A percentile compares a stretch with the other conserved stretches of the same genome.
phyloP scores from a whole-genome alignment of 2,113 vertebrate species.

The Alligator sinensis region DNA sequence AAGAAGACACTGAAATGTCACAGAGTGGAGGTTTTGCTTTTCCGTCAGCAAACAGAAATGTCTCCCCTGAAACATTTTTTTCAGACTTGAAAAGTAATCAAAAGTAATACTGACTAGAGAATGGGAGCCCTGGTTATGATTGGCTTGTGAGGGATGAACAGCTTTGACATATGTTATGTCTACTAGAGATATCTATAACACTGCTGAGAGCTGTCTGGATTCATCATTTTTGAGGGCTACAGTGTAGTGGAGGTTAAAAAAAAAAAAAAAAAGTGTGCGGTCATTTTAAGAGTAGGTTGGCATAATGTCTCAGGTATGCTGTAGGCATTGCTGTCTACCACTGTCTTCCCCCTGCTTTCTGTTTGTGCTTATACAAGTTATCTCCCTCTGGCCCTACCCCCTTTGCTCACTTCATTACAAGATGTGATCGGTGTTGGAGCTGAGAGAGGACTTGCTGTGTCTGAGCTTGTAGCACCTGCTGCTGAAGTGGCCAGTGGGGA shows the following conservation, averaged over 20 bases:
- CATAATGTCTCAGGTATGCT: background rate
- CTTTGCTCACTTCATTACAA: background rate
- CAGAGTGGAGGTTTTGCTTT: background rate
- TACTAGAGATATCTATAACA: too few relatives aligned
- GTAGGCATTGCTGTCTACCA: background rate
- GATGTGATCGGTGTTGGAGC: background rate
- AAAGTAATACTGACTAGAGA: background rate
- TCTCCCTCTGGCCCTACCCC: background rate
- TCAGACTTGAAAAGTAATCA: background rate
- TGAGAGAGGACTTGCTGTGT: background rate
- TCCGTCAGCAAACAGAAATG: background rate
- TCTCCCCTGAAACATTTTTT: background rate
- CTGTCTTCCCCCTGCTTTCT: background rate
- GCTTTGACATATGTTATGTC: background rate
- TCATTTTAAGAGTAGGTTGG: background rate
- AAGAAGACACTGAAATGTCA: background rate
- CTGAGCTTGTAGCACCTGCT: too few relatives aligned
- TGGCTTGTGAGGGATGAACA: background rate
- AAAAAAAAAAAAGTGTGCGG: too few relatives aligned
- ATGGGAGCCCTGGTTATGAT: background rate
- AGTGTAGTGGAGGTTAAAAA: background rate
- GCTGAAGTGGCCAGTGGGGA: background rate
- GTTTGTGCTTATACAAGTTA: background rate
- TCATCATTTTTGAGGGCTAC: background rate
- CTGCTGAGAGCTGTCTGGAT: background rate